Percentiles rank a stretch among this genome's conserved stretches.
Evolutionary conservation across 2,888 invertebrate genomes (phyloP).

Genomic region (Cephus runcator): DNA sequence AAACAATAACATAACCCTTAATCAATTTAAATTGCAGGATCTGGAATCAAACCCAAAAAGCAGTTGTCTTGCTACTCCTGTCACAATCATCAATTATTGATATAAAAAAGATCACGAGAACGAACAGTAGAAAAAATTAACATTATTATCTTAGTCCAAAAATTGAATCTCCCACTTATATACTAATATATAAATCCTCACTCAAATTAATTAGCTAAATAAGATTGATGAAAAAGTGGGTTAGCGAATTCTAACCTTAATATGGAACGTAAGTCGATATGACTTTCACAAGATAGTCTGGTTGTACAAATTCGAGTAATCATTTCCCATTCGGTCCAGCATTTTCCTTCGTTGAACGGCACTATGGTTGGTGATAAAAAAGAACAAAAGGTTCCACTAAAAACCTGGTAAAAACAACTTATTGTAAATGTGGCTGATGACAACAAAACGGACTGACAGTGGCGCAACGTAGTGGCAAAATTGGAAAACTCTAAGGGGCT

Average conservation of each 20-base stretch:
- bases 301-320: not conserved
- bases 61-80: not conserved
- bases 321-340: slow-evolving; percentile 7
- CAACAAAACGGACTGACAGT: slow-evolving; percentile 56
- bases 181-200: not conserved
- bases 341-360: slow-evolving; percentile 8
- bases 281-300: slow-evolving; percentile 2
- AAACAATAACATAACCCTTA: not conserved
- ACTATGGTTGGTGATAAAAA: slow-evolving; percentile 17
- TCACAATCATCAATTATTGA: not conserved
- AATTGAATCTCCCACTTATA: not conserved
- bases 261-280: slow-evolving; percentile 12
- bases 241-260: slow-evolving; percentile 53
- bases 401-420: slow-evolving; percentile 48
- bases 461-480: slow-evolving; percentile 17
- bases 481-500: not conserved
- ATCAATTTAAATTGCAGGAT: not conserved
- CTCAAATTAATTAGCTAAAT: slow-evolving; percentile 6
- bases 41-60: not conserved
- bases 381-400: slow-evolving; percentile 34
- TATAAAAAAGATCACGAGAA: not conserved
- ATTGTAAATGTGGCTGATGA: slow-evolving; percentile 58
- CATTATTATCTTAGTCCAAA: not conserved
- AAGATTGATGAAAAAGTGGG: slow-evolving; percentile 40
- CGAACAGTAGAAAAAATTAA: not conserved